Conservation (phyloP, 2,888 invertebrate species). For the Merodon equestris region DNA sequence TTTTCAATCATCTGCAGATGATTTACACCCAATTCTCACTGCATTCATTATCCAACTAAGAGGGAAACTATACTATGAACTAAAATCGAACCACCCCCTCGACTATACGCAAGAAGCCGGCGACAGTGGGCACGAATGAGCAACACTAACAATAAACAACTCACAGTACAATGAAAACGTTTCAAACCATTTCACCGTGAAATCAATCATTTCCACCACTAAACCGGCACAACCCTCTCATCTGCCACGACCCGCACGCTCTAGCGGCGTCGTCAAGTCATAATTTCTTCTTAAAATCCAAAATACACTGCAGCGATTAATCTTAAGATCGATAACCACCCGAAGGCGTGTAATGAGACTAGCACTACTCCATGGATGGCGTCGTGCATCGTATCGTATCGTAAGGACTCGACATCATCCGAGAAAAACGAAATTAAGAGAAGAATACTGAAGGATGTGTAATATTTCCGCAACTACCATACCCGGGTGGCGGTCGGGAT, state of each 20-base stretch:
- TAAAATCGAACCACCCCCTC: no score
- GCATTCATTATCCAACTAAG: slow-evolving; percentile 17
- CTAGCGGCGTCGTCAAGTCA: slow-evolving; percentile 19
- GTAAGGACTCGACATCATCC: background rate
- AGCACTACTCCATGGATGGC: background rate
- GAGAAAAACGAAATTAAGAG: slow-evolving; percentile 48
- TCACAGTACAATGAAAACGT: slow-evolving; percentile 13
- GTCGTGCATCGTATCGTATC: slow-evolving; percentile 19
- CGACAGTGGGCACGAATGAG: slow-evolving; percentile 54
- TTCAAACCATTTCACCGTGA: slow-evolving; percentile 62
- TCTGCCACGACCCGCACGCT: slow-evolving; percentile 31
- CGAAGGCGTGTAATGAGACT: slow-evolving; percentile 10
- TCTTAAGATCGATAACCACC: slow-evolving; percentile 40
- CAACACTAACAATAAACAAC: slow-evolving; percentile 38
- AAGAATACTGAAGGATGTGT: slow-evolving; percentile 52
- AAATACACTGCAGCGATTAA: slow-evolving; percentile 51
- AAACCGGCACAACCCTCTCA: no score
- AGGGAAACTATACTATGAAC: background rate
- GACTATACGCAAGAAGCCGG: slow-evolving; percentile 47
- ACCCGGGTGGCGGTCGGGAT: slow-evolving; percentile 22
- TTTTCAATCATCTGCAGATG: slow-evolving; percentile 36
- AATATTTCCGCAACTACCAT: slow-evolving; percentile 50
- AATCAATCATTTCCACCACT: slow-evolving; percentile 66
- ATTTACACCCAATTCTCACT: slow-evolving; percentile 37
- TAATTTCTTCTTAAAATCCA: slow-evolving; percentile 33